Conservation (phyloP, 2,113 vertebrate genomes). For the Gobio gobio region DNA sequence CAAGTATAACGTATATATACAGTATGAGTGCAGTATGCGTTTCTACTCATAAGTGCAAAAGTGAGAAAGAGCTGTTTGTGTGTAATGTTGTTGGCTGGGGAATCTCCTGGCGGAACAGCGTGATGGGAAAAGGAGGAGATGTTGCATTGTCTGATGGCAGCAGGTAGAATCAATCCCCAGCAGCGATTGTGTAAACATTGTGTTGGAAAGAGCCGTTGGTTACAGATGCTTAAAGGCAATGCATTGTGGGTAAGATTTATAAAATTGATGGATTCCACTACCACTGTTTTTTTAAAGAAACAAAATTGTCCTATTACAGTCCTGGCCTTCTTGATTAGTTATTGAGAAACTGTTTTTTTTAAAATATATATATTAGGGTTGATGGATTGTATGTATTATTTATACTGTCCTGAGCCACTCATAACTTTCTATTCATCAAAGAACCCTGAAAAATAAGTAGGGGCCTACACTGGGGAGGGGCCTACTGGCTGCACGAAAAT, state of each 20-base stretch:
- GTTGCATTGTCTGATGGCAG: not conserved
- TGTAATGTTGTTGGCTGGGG: not conserved
- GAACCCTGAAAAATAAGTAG: no score
- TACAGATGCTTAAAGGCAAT: constrained; percentile 2
- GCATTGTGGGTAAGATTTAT: not conserved
- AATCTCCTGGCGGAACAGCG: not conserved
- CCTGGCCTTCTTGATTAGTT: not conserved
- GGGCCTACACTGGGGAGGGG: no score
- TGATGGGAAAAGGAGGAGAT: not conserved
- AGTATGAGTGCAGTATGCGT: not conserved
- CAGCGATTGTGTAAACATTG: not conserved
- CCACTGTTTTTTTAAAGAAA: not conserved
- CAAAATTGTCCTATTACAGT: not conserved
- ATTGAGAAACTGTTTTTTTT: not conserved
- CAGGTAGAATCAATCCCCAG: constrained; percentile 5
- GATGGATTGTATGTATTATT: not conserved
- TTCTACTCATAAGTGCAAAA: not conserved
- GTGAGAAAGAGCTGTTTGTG: not conserved
- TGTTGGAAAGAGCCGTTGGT: not conserved
- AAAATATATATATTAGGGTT: not conserved
- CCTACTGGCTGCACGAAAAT: no score
- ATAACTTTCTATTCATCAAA: no score
- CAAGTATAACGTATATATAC: not conserved
- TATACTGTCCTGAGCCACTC: not conserved
- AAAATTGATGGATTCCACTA: not conserved